Evolutionary conservation across 1,140 invertebrate genomes (phyloP).

Genomic region (Dendroctonus valens): DNA sequence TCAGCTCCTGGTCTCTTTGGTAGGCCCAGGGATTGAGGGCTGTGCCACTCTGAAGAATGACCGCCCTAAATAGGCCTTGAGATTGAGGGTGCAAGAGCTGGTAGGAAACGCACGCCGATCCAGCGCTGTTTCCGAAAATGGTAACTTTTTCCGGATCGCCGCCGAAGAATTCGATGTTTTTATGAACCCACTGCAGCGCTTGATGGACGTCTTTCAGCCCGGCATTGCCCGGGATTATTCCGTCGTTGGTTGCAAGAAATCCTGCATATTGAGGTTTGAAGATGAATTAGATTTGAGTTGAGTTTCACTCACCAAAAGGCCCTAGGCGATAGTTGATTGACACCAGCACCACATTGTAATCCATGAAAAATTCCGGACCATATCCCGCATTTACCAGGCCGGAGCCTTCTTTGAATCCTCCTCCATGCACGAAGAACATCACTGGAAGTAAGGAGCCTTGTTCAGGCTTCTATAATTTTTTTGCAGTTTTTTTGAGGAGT

Average conservation of each 20-base stretch:
- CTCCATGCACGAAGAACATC: constrained; percentile 31
- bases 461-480: neutral
- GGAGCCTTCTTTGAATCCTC: constrained; percentile 23
- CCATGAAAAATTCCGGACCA: constrained; percentile 30
- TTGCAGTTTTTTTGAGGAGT: neutral
- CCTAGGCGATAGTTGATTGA: constrained; percentile 29
- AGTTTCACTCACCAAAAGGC: constrained; percentile 24
- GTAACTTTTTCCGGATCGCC: constrained; percentile 28
- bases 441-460: constrained; percentile 5
- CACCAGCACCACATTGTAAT: constrained; percentile 27
- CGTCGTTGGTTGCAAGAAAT: constrained; percentile 22
- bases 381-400: neutral
- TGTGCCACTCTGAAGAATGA: constrained; percentile 29
- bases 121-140: constrained; percentile 25
- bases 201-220: constrained; percentile 21
- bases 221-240: constrained; percentile 20
- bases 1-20: constrained; percentile 20
- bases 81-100: constrained; percentile 11
- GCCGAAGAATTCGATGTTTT: constrained; percentile 27
- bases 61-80: constrained; percentile 28
- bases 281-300: neutral
- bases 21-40: constrained; percentile 29
- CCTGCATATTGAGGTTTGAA: neutral
- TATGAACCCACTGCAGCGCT: constrained; percentile 19
- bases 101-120: constrained; percentile 12